Evolutionary conservation across 1,140 invertebrate species (phyloP).

Genomic region (Dryas iulia): DNA sequence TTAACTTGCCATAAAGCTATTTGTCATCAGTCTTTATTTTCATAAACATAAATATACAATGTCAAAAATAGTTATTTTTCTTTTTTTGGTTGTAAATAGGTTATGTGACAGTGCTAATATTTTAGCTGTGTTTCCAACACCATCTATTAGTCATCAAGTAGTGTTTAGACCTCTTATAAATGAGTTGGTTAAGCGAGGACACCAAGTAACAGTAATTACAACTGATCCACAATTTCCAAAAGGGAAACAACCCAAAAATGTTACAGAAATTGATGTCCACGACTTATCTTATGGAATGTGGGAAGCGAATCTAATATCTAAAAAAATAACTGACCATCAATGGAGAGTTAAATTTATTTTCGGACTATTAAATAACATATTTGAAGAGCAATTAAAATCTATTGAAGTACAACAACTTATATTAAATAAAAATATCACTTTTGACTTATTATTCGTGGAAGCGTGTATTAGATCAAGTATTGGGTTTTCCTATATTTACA

Average conservation of each 20-base stretch:
- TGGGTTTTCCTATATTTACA: constrained; percentile 38
- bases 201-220: constrained; percentile 69
- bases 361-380: constrained; percentile 21
- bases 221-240: constrained; percentile 53
- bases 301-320: constrained; percentile 18
- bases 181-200: constrained; percentile 72
- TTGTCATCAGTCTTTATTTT: neutral
- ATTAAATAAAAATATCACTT: constrained; percentile 23
- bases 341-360: constrained; percentile 18
- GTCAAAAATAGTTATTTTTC: neutral
- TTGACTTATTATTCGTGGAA: constrained; percentile 48
- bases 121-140: constrained; percentile 73
- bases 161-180: constrained; percentile 69
- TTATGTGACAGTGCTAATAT: constrained; percentile 53
- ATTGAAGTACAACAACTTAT: constrained; percentile 37
- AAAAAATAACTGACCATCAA: constrained; percentile 21
- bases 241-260: constrained; percentile 36
- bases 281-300: constrained; percentile 41
- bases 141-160: constrained; percentile 81
- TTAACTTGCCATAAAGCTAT: neutral
- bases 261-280: constrained; percentile 56
- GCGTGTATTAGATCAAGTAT: constrained; percentile 31
- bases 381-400: constrained; percentile 32
- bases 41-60: neutral
- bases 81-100: neutral